Evolutionary conservation across 2,797 vertebrate genomes (phyloP).

Genomic region (Takifugu rubripes): DNA sequence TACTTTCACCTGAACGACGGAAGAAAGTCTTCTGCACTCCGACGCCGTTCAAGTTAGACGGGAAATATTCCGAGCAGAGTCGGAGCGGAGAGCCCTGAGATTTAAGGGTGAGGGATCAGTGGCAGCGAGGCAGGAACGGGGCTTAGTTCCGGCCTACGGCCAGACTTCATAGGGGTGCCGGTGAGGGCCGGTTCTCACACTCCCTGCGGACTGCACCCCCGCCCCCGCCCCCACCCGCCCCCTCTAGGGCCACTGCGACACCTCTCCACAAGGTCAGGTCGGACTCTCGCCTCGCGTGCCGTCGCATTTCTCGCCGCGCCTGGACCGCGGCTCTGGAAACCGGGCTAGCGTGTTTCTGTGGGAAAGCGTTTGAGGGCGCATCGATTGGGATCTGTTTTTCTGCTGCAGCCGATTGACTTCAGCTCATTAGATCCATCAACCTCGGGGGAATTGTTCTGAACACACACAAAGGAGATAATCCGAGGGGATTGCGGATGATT

Average conservation of each 20-base stretch:
- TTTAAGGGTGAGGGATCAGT: constrained; percentile 56
- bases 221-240: neutral
- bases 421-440: constrained; percentile 33
- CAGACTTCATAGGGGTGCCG: constrained; percentile 41
- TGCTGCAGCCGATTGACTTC: constrained; percentile 34
- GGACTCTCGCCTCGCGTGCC: neutral
- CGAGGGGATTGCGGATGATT: constrained; percentile 15
- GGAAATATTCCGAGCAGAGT: no score
- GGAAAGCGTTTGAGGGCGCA: constrained; percentile 15
- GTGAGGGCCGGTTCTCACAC: constrained; percentile 38
- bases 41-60: no score
- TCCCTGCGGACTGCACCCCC: constrained; percentile 27
- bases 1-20: constrained; percentile 39
- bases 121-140: constrained; percentile 48
- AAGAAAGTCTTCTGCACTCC: constrained; percentile 6
- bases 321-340: constrained; percentile 11
- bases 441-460: constrained; percentile 16
- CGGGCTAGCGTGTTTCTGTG: neutral
- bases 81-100: constrained; percentile 1
- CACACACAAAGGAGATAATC: constrained; percentile 17
- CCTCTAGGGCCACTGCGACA: constrained; percentile 49
- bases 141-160: constrained; percentile 66
- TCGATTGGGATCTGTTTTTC: constrained; percentile 34
- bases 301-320: no score
- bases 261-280: constrained; percentile 49